These are phyloP conservation scores for Montipora cactus DNA, from an alignment of 64 coral and sea anemone genomes.

Conservation along the genomic window DNA sequence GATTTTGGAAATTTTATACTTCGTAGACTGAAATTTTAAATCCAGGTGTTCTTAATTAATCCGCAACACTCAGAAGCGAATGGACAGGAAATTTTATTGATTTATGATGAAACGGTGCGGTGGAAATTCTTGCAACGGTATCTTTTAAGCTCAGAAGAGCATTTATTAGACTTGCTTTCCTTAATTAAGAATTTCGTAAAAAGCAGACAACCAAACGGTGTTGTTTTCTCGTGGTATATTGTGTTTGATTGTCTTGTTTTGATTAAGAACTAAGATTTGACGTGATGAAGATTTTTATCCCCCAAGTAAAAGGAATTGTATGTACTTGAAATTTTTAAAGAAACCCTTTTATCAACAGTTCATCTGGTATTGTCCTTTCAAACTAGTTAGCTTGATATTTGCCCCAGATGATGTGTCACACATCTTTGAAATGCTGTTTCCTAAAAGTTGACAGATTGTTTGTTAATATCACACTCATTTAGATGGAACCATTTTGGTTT, in stretches of 20 bases:
- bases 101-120: no score
- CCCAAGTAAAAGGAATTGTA: neutral
- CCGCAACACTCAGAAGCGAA: neutral
- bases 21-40: constrained; percentile 9
- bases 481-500: neutral
- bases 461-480: neutral
- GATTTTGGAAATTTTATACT: constrained; percentile 27
- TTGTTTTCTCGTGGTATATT: constrained; percentile 19
- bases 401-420: constrained; percentile 13
- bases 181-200: neutral
- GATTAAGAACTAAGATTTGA: neutral
- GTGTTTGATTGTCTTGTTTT: neutral
- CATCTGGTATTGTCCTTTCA: neutral
- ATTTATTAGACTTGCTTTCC: neutral
- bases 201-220: neutral
- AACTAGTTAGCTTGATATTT: neutral
- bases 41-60: constrained; percentile 38
- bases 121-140: neutral
- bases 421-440: neutral
- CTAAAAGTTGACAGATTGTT: neutral
- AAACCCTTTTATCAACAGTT: neutral
- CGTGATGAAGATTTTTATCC: neutral
- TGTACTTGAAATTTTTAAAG: neutral
- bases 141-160: neutral
- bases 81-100: neutral